phyloP scores from a whole-genome alignment of 92 coral and sea anemone species.

The Plumapathes pennacea region DNA sequence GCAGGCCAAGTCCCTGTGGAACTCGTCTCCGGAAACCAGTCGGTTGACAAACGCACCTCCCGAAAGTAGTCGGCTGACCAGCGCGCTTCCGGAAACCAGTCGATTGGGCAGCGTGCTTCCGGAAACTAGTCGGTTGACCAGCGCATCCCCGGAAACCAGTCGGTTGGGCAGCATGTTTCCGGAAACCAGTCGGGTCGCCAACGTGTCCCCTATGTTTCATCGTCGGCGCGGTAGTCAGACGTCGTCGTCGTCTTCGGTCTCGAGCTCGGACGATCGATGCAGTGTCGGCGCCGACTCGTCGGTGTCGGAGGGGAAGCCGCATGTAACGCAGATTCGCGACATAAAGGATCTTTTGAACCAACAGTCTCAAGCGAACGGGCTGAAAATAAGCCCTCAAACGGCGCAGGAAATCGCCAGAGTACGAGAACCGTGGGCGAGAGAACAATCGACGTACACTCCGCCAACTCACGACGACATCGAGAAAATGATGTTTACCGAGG shows the following conservation, averaged over 20 bases:
- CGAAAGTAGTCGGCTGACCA: constrained; percentile 42
- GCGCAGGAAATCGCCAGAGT: constrained; percentile 87
- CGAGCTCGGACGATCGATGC: constrained; percentile 90
- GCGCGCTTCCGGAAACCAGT: constrained; percentile 13
- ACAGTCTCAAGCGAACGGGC: constrained; percentile 87
- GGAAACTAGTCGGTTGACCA: constrained; percentile 4
- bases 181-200: constrained; percentile 4
- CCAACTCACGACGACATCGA: constrained; percentile 92
- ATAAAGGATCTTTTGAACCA: constrained; percentile 82
- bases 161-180: constrained; percentile 21
- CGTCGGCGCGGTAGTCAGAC: constrained; percentile 84
- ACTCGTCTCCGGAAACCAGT: not conserved
- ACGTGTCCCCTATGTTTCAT: constrained; percentile 33
- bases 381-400: constrained; percentile 85
- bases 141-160: constrained; percentile 12
- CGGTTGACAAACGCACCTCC: constrained; percentile 18
- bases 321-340: constrained; percentile 87
- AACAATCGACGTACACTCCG: constrained; percentile 44
- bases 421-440: constrained; percentile 45
- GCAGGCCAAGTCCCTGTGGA: constrained; percentile 73
- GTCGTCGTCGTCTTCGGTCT: constrained; percentile 94
- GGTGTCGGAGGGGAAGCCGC: constrained; percentile 77
- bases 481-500: constrained; percentile 93
- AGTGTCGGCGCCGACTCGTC: constrained; percentile 84
- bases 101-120: constrained; percentile 22